Percentiles rank a stretch among this genome's conserved stretches.
Conservation (phyloP, 2,888 invertebrate genomes). For the Eudasyphora cyanicolor region DNA sequence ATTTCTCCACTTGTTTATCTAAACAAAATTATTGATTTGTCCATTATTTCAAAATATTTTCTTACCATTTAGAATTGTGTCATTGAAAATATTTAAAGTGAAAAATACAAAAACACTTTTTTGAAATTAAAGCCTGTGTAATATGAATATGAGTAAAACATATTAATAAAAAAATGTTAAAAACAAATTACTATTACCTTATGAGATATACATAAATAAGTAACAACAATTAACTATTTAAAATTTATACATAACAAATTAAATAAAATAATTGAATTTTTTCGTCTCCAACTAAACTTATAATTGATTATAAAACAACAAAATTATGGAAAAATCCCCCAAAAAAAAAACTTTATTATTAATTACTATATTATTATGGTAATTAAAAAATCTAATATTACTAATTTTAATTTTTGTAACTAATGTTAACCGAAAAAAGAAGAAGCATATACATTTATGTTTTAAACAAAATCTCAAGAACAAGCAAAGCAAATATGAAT, state of each 20-base stretch:
- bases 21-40: too few species aligned
- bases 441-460: neutral
- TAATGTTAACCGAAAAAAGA: neutral
- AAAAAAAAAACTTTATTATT: slow-evolving; percentile 6
- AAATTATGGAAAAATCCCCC: neutral
- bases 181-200: slow-evolving; percentile 38
- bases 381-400: slow-evolving; percentile 16
- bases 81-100: too few species aligned
- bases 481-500: neutral
- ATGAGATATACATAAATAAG: slow-evolving; percentile 29
- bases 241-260: slow-evolving; percentile 34
- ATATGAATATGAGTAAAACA: slow-evolving; percentile 27
- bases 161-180: slow-evolving; percentile 42
- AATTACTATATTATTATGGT: slow-evolving; percentile 33
- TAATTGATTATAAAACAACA: slow-evolving; percentile 27
- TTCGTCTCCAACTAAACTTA: slow-evolving; percentile 38
- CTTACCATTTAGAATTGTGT: too few species aligned
- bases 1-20: too few species aligned
- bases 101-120: too few species aligned
- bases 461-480: neutral
- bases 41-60: too few species aligned
- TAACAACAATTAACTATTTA: slow-evolving; percentile 15
- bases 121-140: neutral
- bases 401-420: slow-evolving; percentile 4
- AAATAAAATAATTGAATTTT: slow-evolving; percentile 31